phyloP scores from a whole-genome alignment of 2,888 invertebrate genomes.

The Tetragonisca angustula region DNA sequence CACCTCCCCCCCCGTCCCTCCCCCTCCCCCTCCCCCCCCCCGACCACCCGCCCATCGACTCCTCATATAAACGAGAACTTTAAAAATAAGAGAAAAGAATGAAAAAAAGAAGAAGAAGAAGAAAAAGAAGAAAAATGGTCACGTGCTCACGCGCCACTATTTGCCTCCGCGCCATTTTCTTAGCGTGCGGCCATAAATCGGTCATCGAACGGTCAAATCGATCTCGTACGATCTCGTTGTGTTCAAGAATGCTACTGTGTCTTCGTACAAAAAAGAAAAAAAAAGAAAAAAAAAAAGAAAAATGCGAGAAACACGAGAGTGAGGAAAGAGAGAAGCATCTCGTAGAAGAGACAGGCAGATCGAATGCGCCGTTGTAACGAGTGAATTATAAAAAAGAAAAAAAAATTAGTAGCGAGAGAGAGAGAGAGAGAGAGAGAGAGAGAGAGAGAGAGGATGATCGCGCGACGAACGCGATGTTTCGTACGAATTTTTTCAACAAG shows the following conservation, averaged over 20 bases:
- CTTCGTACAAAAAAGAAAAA: conserved; percentile 12
- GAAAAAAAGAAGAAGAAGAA: not conserved
- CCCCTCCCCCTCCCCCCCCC: too few relatives aligned
- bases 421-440: too few relatives aligned
- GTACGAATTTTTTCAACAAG: not conserved
- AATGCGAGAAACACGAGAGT: not conserved
- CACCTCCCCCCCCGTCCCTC: conserved; percentile 36
- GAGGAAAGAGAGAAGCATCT: not conserved
- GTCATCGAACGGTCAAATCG: conserved; percentile 53
- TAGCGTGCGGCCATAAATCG: conserved; percentile 58
- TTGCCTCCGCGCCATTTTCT: conserved; percentile 67
- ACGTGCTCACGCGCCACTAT: conserved; percentile 72
- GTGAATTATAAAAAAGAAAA: not conserved
- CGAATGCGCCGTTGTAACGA: not conserved
- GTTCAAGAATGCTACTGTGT: conserved; percentile 28
- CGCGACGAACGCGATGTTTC: not conserved
- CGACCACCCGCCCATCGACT: conserved; percentile 42
- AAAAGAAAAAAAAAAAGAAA: not conserved
- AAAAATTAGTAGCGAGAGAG: not conserved
- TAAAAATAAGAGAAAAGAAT: conserved; percentile 23
- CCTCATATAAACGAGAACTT: conserved; percentile 70
- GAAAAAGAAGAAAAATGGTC: not conserved
- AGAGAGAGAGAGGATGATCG: not conserved
- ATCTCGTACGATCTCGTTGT: conserved; percentile 31
- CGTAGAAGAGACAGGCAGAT: not conserved